phyloP scores from a whole-genome alignment of 2,113 vertebrate genomes.

The Archocentrus centrarchus region DNA sequence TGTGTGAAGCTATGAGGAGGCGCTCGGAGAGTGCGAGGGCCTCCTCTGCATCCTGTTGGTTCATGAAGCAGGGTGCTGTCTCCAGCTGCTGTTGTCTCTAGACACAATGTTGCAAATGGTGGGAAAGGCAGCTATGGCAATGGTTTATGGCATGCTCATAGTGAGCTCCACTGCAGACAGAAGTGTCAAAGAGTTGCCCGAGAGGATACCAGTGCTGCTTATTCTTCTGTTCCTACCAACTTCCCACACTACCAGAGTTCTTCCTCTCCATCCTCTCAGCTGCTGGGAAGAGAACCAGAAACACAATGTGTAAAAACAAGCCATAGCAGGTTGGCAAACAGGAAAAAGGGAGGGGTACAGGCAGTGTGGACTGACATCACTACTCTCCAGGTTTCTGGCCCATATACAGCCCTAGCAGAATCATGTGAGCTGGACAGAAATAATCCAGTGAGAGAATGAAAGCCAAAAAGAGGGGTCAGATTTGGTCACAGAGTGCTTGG shows the following conservation, averaged over 20 bases:
- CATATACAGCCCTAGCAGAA: not conserved
- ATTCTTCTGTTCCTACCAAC: slow-evolving; percentile 18
- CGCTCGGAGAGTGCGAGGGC: slow-evolving; percentile 96
- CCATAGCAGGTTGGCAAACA: slow-evolving; percentile 35
- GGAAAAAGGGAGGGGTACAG: slow-evolving; percentile 39
- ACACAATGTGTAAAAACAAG: slow-evolving; percentile 50
- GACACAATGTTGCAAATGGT: slow-evolving; percentile 34
- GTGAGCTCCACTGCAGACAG: not conserved
- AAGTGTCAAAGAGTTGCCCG: slow-evolving; percentile 30
- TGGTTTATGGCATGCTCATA: slow-evolving; percentile 29
- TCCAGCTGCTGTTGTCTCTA: slow-evolving; percentile 70
- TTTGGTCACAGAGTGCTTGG: not conserved
- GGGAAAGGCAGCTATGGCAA: slow-evolving; percentile 7
- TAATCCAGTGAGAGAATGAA: slow-evolving; percentile 2
- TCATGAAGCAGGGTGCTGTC: slow-evolving; percentile 90
- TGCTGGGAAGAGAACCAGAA: slow-evolving; percentile 78
- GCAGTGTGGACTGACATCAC: not conserved
- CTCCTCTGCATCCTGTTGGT: slow-evolving; percentile 92
- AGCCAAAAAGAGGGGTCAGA: slow-evolving; percentile 14
- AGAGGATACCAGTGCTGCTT: not conserved
- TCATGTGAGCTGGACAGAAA: slow-evolving; percentile 6
- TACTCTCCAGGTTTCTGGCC: slow-evolving; percentile 18
- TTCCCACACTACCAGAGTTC: slow-evolving; percentile 14
- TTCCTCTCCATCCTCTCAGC: slow-evolving; percentile 82
- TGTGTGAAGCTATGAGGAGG: slow-evolving; percentile 96